Evolutionary conservation across 1,140 invertebrate species (phyloP), one percentile per base, ranked within the genome.

Genomic region (Phortica variegata): DNA sequence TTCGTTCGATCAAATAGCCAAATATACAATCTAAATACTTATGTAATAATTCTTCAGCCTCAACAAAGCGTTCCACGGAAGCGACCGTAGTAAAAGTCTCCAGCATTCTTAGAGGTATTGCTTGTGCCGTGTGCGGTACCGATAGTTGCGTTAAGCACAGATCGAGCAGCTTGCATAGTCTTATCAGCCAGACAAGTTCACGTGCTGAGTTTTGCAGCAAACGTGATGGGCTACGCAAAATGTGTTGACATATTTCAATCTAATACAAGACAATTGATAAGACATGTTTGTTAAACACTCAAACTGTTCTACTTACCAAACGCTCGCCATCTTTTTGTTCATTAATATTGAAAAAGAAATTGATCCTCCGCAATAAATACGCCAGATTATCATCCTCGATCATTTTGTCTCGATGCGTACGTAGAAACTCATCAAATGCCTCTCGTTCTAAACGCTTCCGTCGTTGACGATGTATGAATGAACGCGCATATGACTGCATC

Each of bases 91-190:
- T 89, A 52, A 89, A 90, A n/a, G 87, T 82, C 75, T 91, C 89
- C 60, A 91, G 66, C 73, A 89, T 85, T 61, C 89, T 78, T 29
- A 91, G 77, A 2, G 88, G 87, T 47, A 89, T 84, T n/a, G 88
- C 87, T 60, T 89, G 78, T 52, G 77, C 77, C 68, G 54, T 53
- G 13, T 68, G 46, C 49, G 69, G 50, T 5, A 55, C 43, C 10
- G 56, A 47, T 33, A 77, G 37, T 33, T 77, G 68, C 10, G 63
- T 47, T 5, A 75, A 43, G 26, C 74, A 76, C 8, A 68, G 46
- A 32, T 61, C 60, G 18, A 75, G 40, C 12, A 76, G 41, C 37
- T 63, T 65, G 36, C 72, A 65, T 5, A 73, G 46, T 6, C 70
- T 58, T 34, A 70, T 43, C 36, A 68, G 44, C 73, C 72, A 76